Conservation (phyloP, 2,113 vertebrate species). For the Gnathonemus longibarbis region DNA sequence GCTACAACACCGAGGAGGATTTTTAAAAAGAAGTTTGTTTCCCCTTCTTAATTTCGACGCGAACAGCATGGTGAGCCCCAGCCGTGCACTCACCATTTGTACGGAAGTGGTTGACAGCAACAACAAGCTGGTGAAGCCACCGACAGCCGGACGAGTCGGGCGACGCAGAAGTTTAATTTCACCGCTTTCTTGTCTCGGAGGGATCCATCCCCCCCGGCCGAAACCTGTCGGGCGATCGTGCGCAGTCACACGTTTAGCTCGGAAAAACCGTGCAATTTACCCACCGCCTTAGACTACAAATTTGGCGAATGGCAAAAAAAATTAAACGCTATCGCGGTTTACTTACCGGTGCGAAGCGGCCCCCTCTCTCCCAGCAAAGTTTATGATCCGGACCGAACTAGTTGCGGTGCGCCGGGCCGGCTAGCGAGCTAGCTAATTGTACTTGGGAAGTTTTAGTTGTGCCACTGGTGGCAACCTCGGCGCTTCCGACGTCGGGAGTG, state of each 20-base stretch:
- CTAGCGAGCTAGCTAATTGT: constrained; percentile 25
- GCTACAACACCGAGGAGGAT: neutral
- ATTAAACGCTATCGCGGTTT: neutral
- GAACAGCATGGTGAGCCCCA: neutral
- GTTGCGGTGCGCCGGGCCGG: neutral
- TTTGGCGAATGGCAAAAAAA: neutral
- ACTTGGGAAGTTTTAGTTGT: constrained; percentile 60
- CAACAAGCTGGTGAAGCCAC: neutral
- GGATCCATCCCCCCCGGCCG: neutral
- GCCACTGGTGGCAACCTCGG: constrained; percentile 61
- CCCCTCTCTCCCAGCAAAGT: neutral
- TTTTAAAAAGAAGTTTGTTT: neutral
- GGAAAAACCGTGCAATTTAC: neutral
- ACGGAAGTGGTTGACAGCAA: constrained; percentile 7
- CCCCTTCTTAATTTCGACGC: neutral
- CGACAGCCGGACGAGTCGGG: neutral
- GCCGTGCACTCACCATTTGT: neutral
- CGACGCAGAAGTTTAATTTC: neutral
- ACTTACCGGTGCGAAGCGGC: neutral
- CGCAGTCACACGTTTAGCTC: neutral
- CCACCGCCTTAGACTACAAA: neutral
- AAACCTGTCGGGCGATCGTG: neutral
- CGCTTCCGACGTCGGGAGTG: constrained; percentile 61
- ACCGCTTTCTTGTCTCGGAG: neutral
- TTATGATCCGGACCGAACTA: neutral